phyloP scores from a whole-genome alignment of 1,140 invertebrate species.

The Eubasilissa regina region DNA sequence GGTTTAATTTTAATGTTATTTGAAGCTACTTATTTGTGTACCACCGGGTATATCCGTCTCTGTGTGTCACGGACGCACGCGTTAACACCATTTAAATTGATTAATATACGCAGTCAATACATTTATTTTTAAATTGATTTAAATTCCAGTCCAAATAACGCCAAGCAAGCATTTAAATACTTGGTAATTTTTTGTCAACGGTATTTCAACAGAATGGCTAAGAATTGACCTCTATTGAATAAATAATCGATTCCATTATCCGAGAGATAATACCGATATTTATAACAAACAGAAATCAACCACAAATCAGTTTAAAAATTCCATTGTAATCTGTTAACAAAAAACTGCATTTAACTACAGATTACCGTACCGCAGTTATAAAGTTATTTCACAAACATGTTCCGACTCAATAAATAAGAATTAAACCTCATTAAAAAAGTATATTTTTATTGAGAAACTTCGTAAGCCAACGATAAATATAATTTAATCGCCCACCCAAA shows the following conservation, averaged over 20 bases:
- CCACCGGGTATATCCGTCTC: no score
- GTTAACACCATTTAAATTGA: no score
- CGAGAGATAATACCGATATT: slow-evolving; percentile 5
- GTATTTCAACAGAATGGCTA: not conserved
- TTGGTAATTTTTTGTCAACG: not conserved
- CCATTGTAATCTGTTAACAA: slow-evolving; percentile 2
- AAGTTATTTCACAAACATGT: not conserved
- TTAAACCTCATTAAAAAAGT: slow-evolving; percentile 21
- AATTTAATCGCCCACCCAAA: not conserved
- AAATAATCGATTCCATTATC: slow-evolving; percentile 23
- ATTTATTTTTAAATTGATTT: no score
- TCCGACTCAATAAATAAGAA: slow-evolving; percentile 24
- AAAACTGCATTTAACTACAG: slow-evolving; percentile 10
- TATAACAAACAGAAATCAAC: not conserved
- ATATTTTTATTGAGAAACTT: slow-evolving; percentile 27
- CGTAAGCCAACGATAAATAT: not conserved
- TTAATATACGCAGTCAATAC: no score
- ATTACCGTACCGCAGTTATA: not conserved
- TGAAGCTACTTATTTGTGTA: no score
- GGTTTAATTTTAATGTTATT: no score
- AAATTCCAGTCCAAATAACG: no score
- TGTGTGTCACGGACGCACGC: no score
- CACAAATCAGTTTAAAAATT: not conserved
- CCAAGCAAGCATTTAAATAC: no score
- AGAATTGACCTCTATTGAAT: not conserved